Evolutionary conservation across 2,888 invertebrate species (phyloP), one percentile per base, ranked within the genome.

Genomic region (Salticus scenicus): DNA sequence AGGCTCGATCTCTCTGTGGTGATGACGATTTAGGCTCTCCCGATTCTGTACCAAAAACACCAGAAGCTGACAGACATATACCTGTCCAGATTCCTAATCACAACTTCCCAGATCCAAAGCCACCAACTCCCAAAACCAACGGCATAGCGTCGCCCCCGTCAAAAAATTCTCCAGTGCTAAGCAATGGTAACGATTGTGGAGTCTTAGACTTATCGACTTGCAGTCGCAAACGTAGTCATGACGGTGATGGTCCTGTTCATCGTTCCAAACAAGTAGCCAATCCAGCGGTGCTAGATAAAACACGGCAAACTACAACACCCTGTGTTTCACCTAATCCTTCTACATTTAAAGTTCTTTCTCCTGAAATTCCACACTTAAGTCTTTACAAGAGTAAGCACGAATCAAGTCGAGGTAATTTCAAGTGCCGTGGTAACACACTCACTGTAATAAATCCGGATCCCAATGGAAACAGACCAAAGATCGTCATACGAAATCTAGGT

Each of bases 1-100:
- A 82, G 30, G 80, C 87, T 7, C 51, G 84, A 12, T 87, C 84
- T 14, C 20, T 85, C 24, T 80, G 77, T 17, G 80, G 84, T 5
- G 87, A 87, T 30, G 87, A 87, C 42, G 87, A 87, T 24, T 20
- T 87, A n/a, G 84, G 85, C 0, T 87, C 87, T 1, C 87, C 87
- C n/a, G 78, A 70, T 10, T 82, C 77, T 0, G 69, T 72, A 30
- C 31, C 69, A 10, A 83, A 71, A 28, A 83, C 82, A 4, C 78
- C 87, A 0, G 87, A 87, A 8, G 33, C 70, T 0, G 78, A 82
- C 0, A 42, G 71, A 14, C 73, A 71, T 0, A 57, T 33, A 7
- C 31, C 70, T 0, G 28, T 78, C 0, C 27, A 78, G 2, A 28
- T 79, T 17, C 28, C 31, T 2, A 85, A 31, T 47, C 20, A 71